These are phyloP conservation scores for Siderastrea radians DNA, from an alignment of 92 coral and sea anemone genomes.

Conservation along the genomic window DNA sequence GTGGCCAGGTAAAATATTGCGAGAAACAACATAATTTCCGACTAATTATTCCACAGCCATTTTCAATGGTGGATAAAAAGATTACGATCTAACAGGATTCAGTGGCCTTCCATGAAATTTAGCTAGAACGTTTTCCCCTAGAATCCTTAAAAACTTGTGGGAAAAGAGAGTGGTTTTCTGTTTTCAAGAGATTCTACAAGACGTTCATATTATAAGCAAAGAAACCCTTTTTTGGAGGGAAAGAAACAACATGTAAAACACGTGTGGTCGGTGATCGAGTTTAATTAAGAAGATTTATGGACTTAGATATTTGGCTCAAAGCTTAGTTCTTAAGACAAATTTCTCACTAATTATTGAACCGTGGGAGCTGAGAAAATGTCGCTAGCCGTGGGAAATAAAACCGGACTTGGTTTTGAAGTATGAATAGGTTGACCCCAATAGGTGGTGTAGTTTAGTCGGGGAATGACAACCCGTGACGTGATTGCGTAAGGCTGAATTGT, in stretches of 20 bases:
- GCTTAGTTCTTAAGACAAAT: neutral
- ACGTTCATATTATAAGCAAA: too few relatives aligned
- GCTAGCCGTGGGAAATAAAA: conserved; percentile 42
- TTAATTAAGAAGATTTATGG: neutral
- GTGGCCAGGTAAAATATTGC: conserved; percentile 21
- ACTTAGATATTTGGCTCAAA: neutral
- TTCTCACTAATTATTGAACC: neutral
- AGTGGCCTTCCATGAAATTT: neutral
- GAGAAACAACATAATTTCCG: conserved; percentile 9
- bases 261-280: conserved; percentile 1
- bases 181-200: neutral
- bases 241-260: neutral
- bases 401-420: neutral
- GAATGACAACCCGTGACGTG: too few relatives aligned
- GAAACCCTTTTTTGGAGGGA: neutral
- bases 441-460: neutral
- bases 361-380: conserved; percentile 27
- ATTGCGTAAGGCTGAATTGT: too few relatives aligned
- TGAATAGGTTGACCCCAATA: neutral
- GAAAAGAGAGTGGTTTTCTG: neutral
- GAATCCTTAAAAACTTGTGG: neutral
- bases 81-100: neutral
- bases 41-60: neutral
- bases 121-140: neutral
- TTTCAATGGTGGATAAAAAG: conserved; percentile 7